Percentiles rank a stretch among this genome's conserved stretches.
Conservation (phyloP, 2,113 vertebrate genomes). For the Cyprinodon brontotheroides region DNA sequence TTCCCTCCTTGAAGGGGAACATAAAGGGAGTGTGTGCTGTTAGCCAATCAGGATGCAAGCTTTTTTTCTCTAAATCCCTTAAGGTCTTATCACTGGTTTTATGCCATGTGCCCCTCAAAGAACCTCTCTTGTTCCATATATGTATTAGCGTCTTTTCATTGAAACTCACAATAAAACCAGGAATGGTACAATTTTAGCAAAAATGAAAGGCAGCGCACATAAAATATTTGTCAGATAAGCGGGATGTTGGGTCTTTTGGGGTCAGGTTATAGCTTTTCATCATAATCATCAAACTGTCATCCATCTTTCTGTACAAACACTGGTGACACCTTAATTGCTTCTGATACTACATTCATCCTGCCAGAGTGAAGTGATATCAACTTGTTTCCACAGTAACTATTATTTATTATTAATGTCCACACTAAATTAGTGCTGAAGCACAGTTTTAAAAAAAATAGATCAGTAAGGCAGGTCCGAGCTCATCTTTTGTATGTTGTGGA, state of each 20-base stretch:
- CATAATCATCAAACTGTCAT: slow-evolving; percentile 75
- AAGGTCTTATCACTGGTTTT: slow-evolving; percentile 26
- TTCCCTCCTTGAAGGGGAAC: slow-evolving; percentile 32
- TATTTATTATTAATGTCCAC: slow-evolving; percentile 30
- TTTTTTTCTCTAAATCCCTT: slow-evolving; percentile 2
- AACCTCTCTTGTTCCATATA: background rate
- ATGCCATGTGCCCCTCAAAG: background rate
- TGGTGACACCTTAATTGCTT: slow-evolving; percentile 73
- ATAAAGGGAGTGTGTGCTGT: slow-evolving; percentile 54
- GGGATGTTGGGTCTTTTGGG: slow-evolving; percentile 45
- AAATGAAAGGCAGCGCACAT: slow-evolving; percentile 8
- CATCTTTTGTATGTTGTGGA: background rate
- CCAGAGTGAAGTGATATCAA: slow-evolving; percentile 72
- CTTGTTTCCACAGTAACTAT: slow-evolving; percentile 55
- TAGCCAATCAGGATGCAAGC: slow-evolving; percentile 61
- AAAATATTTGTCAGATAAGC: slow-evolving; percentile 47
- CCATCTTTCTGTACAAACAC: slow-evolving; percentile 70
- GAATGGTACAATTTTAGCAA: background rate
- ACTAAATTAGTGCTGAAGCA: slow-evolving; percentile 47
- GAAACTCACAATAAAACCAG: background rate
- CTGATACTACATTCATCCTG: slow-evolving; percentile 74
- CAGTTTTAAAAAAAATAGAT: slow-evolving; percentile 17
- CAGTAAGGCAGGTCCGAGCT: slow-evolving; percentile 5
- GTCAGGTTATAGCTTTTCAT: slow-evolving; percentile 73
- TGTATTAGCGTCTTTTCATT: background rate